Conservation (phyloP, 2,888 invertebrate genomes). For the Perithous albicinctus region DNA sequence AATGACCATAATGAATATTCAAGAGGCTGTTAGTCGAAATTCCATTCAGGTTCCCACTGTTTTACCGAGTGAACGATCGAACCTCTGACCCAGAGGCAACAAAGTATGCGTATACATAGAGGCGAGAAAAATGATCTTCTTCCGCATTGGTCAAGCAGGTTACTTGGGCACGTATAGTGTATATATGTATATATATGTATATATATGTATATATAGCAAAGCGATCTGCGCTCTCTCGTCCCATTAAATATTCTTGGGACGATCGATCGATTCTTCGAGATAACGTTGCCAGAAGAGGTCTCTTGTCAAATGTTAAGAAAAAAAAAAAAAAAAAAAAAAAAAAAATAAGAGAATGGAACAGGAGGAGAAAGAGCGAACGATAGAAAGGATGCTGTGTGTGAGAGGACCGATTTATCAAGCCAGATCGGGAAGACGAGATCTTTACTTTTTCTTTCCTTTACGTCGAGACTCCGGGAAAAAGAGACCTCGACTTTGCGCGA, state of each 20-base stretch:
- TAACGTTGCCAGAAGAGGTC: neutral
- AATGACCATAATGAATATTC: conserved; percentile 11
- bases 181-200: no score
- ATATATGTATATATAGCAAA: no score
- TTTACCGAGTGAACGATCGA: conserved; percentile 17
- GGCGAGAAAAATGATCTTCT: conserved; percentile 16
- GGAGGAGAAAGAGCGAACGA: neutral
- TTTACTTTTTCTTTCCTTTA: conserved; percentile 29
- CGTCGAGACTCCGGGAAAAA: neutral
- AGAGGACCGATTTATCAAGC: neutral
- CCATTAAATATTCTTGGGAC: conserved; percentile 50
- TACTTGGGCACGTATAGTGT: conserved; percentile 45
- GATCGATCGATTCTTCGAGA: conserved; percentile 37
- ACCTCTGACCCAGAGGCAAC: conserved; percentile 50
- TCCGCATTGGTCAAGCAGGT: conserved; percentile 47
- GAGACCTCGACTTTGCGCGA: neutral
- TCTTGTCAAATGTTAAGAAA: neutral
- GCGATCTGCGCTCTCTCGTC: no score
- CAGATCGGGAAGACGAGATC: conserved; percentile 28
- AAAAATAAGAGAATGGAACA: neutral
- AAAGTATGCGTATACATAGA: conserved; percentile 1
- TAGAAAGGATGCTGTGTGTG: conserved; percentile 32
- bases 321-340: no score
- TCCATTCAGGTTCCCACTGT: neutral
- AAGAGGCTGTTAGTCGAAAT: neutral